Conservation (phyloP, 2,888 invertebrate species). For the Nyleta sp. region DNA sequence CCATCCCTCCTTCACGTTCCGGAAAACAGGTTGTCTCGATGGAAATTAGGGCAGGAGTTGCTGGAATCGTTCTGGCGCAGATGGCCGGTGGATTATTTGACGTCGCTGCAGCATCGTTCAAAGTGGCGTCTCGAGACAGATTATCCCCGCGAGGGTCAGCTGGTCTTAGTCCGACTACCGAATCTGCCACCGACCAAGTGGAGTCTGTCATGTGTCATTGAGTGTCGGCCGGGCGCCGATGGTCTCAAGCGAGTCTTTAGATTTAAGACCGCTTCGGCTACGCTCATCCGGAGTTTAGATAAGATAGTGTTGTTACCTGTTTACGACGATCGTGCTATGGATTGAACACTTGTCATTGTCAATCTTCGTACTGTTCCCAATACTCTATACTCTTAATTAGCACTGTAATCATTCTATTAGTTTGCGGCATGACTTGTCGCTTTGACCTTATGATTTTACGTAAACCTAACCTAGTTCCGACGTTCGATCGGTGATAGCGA, state of each 20-base stretch:
- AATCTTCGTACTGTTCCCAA: too few relatives aligned
- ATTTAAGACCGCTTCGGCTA: not conserved
- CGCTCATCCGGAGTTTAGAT: not conserved
- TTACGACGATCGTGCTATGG: too few relatives aligned
- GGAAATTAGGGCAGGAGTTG: not conserved
- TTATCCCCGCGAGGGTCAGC: not conserved
- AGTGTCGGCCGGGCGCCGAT: not conserved
- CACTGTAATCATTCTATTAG: too few relatives aligned
- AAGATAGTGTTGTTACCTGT: too few relatives aligned
- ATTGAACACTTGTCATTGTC: too few relatives aligned
- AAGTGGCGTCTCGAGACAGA: not conserved
- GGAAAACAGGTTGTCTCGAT: not conserved
- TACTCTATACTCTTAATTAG: too few relatives aligned
- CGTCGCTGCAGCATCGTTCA: not conserved
- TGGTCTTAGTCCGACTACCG: not conserved
- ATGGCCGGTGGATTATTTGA: not conserved
- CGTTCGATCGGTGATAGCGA: too few relatives aligned
- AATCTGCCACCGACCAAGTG: not conserved
- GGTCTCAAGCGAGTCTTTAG: not conserved
- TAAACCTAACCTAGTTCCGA: too few relatives aligned
- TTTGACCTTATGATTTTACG: too few relatives aligned
- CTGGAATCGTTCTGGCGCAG: not conserved
- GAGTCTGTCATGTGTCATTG: not conserved
- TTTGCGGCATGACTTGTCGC: too few relatives aligned
- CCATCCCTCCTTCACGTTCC: not conserved